Conservation (phyloP, 2,113 vertebrate species). For the Indri indri region DNA sequence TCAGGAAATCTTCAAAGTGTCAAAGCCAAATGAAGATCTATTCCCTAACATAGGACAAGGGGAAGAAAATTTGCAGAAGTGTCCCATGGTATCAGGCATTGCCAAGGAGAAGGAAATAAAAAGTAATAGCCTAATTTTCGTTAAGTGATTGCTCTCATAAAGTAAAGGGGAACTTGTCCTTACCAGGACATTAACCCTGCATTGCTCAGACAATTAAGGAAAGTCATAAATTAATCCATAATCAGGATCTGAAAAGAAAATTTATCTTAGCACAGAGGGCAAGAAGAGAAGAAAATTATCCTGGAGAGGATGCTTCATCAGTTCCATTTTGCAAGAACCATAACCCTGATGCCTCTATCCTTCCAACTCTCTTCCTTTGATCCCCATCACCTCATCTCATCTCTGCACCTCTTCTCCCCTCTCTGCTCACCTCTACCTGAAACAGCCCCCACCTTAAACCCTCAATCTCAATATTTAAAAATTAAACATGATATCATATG, state of each 20-base stretch:
- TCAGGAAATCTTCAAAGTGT: conserved; percentile 64
- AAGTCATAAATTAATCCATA: conserved; percentile 71
- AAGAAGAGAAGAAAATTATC: not conserved
- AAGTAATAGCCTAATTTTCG: conserved; percentile 78
- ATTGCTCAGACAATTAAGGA: conserved; percentile 79
- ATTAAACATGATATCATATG: not conserved
- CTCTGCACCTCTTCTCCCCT: not conserved
- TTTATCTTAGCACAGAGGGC: conserved; percentile 18
- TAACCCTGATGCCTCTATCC: not conserved
- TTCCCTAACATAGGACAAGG: conserved; percentile 41
- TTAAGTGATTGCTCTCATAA: conserved; percentile 76
- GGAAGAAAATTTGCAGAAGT: conserved; percentile 62
- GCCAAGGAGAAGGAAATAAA: conserved; percentile 75
- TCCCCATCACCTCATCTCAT: not conserved
- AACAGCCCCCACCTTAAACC: not conserved
- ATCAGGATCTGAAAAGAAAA: conserved; percentile 66
- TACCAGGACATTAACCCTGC: conserved; percentile 73
- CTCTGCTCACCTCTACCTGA: not conserved
- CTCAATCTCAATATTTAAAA: not conserved
- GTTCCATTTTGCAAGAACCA: not conserved
- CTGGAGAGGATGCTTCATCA: not conserved
- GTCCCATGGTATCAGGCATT: conserved; percentile 44
- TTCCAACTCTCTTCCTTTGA: not conserved
- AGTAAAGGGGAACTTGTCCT: conserved; percentile 76
- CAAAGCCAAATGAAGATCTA: conserved; percentile 65